phyloP scores from a whole-genome alignment of 2,113 vertebrate genomes.

The Hylia prasina region DNA sequence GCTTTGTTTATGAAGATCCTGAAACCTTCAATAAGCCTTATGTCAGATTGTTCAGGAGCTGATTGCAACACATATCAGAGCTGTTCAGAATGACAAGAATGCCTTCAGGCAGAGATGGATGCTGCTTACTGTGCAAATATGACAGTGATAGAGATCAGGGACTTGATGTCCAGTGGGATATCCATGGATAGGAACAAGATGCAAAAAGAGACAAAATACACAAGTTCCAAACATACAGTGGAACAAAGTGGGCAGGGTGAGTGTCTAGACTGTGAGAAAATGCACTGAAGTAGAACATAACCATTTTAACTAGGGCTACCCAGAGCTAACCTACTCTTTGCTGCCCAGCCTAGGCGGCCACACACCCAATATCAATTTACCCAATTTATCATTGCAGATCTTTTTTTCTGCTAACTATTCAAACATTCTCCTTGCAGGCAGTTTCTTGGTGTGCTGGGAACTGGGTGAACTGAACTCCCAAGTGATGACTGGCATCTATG shows the following conservation, averaged over 20 bases:
- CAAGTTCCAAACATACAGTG: not conserved
- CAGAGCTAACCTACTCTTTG: not conserved
- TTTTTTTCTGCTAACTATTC: not conserved
- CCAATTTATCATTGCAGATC: not conserved
- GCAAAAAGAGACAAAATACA: not conserved
- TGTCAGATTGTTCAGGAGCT: not conserved
- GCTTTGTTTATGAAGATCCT: not conserved
- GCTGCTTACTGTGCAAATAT: not conserved
- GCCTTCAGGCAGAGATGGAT: not conserved
- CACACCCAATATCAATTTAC: not conserved
- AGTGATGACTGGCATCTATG: not conserved
- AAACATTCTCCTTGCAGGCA: not conserved
- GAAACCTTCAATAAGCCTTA: not conserved
- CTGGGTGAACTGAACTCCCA: not conserved
- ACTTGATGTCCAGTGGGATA: not conserved
- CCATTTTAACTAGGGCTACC: not conserved
- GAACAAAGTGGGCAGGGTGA: not conserved
- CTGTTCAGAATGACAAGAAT: not conserved
- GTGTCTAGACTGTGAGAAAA: not conserved
- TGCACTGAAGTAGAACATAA: not conserved
- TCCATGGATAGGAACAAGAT: not conserved
- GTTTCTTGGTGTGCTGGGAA: not conserved
- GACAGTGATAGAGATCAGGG: not conserved
- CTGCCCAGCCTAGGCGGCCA: not conserved
- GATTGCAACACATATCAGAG: not conserved